Base-by-base conservation (phyloP, 1,140 invertebrate genomes). In the Mya arenaria region DNA sequence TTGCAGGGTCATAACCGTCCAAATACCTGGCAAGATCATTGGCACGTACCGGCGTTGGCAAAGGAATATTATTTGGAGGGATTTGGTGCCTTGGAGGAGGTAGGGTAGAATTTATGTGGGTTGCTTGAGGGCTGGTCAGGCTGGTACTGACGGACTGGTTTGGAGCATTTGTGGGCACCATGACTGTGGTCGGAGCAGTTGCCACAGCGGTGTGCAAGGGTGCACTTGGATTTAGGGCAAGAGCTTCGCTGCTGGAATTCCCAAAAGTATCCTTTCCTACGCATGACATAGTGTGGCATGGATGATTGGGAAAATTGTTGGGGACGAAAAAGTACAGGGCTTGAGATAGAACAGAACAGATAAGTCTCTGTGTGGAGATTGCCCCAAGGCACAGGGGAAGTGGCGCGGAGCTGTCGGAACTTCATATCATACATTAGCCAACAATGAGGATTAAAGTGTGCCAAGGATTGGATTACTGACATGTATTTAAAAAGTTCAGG, bases 281-380 rank as follows among this genome's bases (percentile, higher is more conserved):
- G n/a, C 10, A 69, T 13, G 23, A 48, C 52, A 48, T 48, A 25
- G 30, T 32, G 32, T 36, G n/a, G n/a, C n/a, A n/a, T n/a, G 62
- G 62, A n/a, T 37, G 10, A 28, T 37, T 65, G 30, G 32, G 19
- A 5, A 6, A 2, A 2, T 17, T 23, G 32, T 37, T n/a, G n/a
- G 62, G 62, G 32, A 65, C 62, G 62, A 65, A 65, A 65, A 23
- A 17, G 17, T 2, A 19, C n/a, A 6, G 30, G 17, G 17, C 52
- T 30, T 19, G 37, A 13, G 3, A 69, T 65, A 37, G 23, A 44
- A n/a, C 65, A 69, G 32, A 8, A 28, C 19, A 69, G n/a, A 19
- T 44, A 69, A 28, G 65, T 69, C 30, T 69, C 65, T 3, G 39
- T 69, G 30, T 69, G 65, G 8, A 48, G 41, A 48, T 6, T 44